Base-by-base conservation (phyloP, 2,797 vertebrate species). In the Petrocephalus schoutedeni region DNA sequence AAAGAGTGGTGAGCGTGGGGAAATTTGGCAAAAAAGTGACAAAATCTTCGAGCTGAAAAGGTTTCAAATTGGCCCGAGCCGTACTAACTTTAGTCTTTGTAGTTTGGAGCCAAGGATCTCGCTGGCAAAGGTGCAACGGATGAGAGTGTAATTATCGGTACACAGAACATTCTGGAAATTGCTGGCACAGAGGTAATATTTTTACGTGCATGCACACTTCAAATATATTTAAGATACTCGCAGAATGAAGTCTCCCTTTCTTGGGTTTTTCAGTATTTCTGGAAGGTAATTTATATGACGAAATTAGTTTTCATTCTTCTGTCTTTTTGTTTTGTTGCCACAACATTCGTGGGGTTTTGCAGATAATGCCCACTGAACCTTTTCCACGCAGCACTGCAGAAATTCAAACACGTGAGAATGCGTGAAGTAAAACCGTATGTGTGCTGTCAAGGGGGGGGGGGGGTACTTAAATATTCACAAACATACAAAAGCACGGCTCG, bases 261-360 rank as follows among this genome's bases (percentile, higher is more conserved):
- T 14, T 28, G 12, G 54, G 21, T 1, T 23, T 49, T 28, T 19
- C 10, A 12, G 10, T 58, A 32, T 85, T 85, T 58, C 84, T 58
- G 84, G 53, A 57, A 85, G 84, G 32, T 85, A 12, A 85, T 85
- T 85, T 57, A 57, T 85, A 36, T 21, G 45, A 83, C 51, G 77
- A 53, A 83, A 56, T 28, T 49, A 54, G 21, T 54, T 57, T 85
- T 85, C 54, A 16, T 57, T 85, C 54, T n/a, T 10, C 2, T 28
- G 28, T 3, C 54, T 36, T 10, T 4, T 57, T 58, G 4, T n/a
- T 58, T 41, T 36, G 54, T 85, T 2, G 23, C 51, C 0, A 21
- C 54, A 28, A 23, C 51, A 83, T 83, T 28, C 51, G 12, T 7
- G 28, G 9, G 45, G 80, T 23, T 53, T 53, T 83, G 10, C 49